A percentile compares a stretch with the other conserved stretches of the same genome.
These are phyloP conservation scores for Sinosuthora webbiana DNA, from an alignment of 2,113 vertebrate genomes.

Conservation along the genomic window DNA sequence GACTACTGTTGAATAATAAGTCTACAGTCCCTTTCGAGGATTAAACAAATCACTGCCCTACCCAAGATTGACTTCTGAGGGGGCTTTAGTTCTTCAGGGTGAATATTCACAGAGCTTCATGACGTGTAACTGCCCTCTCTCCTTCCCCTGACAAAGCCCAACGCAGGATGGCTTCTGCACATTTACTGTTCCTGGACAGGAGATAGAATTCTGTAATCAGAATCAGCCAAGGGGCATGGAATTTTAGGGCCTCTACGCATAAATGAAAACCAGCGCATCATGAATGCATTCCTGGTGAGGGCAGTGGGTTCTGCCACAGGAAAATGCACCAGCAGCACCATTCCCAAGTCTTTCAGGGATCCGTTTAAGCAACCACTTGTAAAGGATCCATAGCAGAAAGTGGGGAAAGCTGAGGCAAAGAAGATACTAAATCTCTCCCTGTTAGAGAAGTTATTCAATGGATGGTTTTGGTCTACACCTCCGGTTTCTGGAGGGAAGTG, in stretches of 20 bases:
- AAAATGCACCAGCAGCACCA: background rate
- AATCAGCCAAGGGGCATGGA: background rate
- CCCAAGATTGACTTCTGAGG: background rate
- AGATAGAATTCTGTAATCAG: background rate
- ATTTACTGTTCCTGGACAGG: background rate
- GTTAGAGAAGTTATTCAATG: background rate
- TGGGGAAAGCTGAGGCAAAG: background rate
- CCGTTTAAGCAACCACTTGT: background rate
- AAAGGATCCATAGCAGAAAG: background rate
- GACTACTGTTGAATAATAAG: background rate
- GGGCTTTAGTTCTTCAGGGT: background rate
- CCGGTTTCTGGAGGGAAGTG: background rate
- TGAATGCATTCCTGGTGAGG: background rate
- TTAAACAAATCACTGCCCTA: background rate
- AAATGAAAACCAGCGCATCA: background rate
- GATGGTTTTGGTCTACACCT: background rate
- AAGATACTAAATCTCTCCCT: background rate
- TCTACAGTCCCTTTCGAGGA: background rate
- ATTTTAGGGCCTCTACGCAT: background rate
- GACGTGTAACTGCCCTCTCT: background rate
- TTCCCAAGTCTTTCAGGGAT: background rate
- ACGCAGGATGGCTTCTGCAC: background rate
- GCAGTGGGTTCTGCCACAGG: background rate
- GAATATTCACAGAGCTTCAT: background rate
- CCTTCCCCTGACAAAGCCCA: background rate